A percentile compares a stretch with the other conserved stretches of the same genome.
These are phyloP conservation scores for Cabera pusaria DNA, from an alignment of 2,888 invertebrate species.

Conservation along the genomic window DNA sequence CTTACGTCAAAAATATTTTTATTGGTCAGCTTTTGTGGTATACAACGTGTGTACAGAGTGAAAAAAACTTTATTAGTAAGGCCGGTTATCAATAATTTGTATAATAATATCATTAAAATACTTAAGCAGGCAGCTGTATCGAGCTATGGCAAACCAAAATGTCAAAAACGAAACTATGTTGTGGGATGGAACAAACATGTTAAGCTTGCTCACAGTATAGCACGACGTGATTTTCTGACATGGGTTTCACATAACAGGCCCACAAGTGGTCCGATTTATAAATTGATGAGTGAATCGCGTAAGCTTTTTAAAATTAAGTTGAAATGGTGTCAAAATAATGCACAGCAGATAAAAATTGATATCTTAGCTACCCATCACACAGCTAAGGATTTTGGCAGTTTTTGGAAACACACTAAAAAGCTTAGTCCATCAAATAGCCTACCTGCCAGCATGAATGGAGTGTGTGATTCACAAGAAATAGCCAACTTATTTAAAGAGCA, in stretches of 20 bases:
- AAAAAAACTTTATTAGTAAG: too few relatives aligned
- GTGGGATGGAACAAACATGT: too few relatives aligned
- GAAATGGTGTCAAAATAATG: constrained; percentile 10
- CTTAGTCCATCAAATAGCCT: not conserved
- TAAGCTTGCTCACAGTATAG: constrained; percentile 6
- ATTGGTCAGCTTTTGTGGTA: too few relatives aligned
- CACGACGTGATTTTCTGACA: not conserved
- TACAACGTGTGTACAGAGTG: too few relatives aligned
- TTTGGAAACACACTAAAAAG: constrained; percentile 15
- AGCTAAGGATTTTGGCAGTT: constrained; percentile 5
- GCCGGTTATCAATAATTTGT: too few relatives aligned
- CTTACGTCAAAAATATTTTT: too few relatives aligned
- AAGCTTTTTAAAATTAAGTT: constrained; percentile 5
- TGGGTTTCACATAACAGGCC: constrained; percentile 4
- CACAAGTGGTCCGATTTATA: not conserved
- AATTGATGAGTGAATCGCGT: constrained; percentile 2
- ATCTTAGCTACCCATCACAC: constrained; percentile 1
- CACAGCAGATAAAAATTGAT: constrained; percentile 7
- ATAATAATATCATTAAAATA: too few relatives aligned
- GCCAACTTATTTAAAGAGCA: not conserved
- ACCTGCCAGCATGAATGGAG: constrained; percentile 4
- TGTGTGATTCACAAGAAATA: constrained; percentile 4
- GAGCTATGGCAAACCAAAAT: too few relatives aligned
- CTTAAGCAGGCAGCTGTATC: too few relatives aligned
- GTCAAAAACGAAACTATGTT: too few relatives aligned